A percentile compares a stretch with the other conserved stretches of the same genome.
Evolutionary conservation across 2,888 invertebrate genomes (phyloP).

Genomic region (Leptopterna dolabrata): DNA sequence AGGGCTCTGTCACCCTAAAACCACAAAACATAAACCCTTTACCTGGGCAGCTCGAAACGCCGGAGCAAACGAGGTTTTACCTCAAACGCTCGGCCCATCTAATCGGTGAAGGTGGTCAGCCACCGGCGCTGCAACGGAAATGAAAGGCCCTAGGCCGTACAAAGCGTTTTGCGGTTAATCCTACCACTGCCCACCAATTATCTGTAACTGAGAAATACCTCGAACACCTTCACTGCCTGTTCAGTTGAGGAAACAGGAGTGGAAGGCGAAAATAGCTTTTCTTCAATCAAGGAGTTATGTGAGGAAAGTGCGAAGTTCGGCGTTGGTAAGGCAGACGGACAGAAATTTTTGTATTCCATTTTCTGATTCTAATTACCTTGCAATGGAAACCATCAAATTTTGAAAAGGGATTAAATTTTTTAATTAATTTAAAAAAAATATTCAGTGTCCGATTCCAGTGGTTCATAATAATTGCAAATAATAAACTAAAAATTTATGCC

Average conservation of each 20-base stretch:
- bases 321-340: too few relatives aligned
- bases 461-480: not conserved
- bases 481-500: too few relatives aligned
- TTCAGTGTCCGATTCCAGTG: not conserved
- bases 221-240: not conserved
- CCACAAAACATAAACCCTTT: constrained; percentile 27
- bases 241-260: too few relatives aligned
- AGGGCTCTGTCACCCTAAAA: constrained; percentile 8
- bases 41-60: not conserved
- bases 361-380: too few relatives aligned
- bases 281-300: too few relatives aligned
- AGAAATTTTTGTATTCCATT: too few relatives aligned
- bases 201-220: constrained; percentile 1
- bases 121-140: not conserved
- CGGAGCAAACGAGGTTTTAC: not conserved
- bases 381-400: too few relatives aligned
- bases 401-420: too few relatives aligned
- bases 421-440: too few relatives aligned
- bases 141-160: not conserved
- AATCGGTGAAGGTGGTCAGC: constrained; percentile 23
- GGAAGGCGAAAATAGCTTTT: too few relatives aligned
- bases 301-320: not conserved
- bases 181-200: not conserved
- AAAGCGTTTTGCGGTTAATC: constrained; percentile 15
- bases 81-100: not conserved